Base-by-base conservation (phyloP, 2,113 vertebrate genomes). In the Petroica traversi region DNA sequence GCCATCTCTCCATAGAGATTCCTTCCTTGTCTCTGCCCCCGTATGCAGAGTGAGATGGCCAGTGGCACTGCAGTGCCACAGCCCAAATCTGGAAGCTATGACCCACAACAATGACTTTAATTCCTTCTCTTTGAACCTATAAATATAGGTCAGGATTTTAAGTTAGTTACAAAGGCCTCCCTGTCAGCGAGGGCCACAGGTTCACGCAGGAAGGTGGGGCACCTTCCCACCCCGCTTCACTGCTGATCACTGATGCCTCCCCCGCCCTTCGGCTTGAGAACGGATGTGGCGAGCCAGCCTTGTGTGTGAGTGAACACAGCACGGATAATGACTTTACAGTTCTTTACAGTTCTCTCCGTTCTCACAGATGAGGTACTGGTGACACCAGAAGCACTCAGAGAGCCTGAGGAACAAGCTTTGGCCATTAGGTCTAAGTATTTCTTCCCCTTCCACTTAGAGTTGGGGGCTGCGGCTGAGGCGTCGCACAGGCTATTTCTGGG, bases 401-500 rank as follows among this genome's bases (percentile, higher is more conserved):
- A 48, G 16, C 52, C 68, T 17, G 26, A 12, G 49, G 61, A 94
- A 85, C 8, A 9, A 82, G 23, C 33, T 80, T 48, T 66, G 41
- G 31, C 51, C 67, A 72, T 48, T 22, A 63, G 41, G 58, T 43
- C 58, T 78, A 46, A 74, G 38, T 55, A 40, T 63, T 77, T 89
- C 18, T 23, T 93, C 66, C 91, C 55, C 33, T 89, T 76, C 45
- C 54, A 52, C 63, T 49, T 58, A 55, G 54, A 86, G 58, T 86
- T 19, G 3, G 43, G 23, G 61, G 43, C 79, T 0, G 0, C 0
- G 5, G 25, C 15, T 1, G 84, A 94, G 71, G 38, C 54, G 1
- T 31, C 36, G 14, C 40, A 1, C 20, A 8, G 31, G 58, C 93
- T 95, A 95, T 98, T 98, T 97, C 93, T 97, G 92, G 89, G 90